A percentile compares a stretch with the other conserved stretches of the same genome.
These are phyloP conservation scores for Papilio dardanus DNA, from an alignment of 1,140 invertebrate species.

Conservation along the genomic window DNA sequence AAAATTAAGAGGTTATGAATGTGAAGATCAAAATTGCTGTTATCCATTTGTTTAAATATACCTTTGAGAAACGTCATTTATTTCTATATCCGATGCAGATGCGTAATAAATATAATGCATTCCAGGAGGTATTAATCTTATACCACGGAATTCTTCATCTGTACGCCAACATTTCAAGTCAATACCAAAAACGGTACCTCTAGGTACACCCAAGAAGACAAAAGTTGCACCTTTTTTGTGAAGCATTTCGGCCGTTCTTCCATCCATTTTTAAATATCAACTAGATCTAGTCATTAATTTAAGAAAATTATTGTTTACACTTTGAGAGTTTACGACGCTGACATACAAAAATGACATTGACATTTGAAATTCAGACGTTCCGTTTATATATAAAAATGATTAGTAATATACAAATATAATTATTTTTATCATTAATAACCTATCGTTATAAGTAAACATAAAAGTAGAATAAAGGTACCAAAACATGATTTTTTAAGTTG, in stretches of 20 bases:
- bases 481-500: too few species aligned
- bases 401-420: too few species aligned
- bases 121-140: constrained; percentile 99
- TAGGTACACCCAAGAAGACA: constrained; percentile 92
- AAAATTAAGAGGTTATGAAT: constrained; percentile 35
- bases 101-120: constrained; percentile 97
- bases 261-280: constrained; percentile 85
- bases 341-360: neutral
- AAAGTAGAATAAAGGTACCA: too few species aligned
- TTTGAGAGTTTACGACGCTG: too few species aligned
- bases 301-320: constrained; percentile 41
- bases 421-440: too few species aligned
- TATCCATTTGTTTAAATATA: constrained; percentile 39
- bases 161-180: constrained; percentile 97
- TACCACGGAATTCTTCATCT: constrained; percentile 95
- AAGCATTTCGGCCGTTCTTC: constrained; percentile 88
- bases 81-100: constrained; percentile 76
- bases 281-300: constrained; percentile 44
- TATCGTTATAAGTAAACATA: too few species aligned
- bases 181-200: constrained; percentile 97
- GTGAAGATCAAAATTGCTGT: neutral
- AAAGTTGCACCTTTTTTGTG: constrained; percentile 92
- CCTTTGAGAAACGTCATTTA: constrained; percentile 61
- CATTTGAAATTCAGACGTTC: neutral
- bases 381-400: neutral